Base-by-base conservation (phyloP, 2,113 vertebrate species). In the Cochlearius cochlearius region DNA sequence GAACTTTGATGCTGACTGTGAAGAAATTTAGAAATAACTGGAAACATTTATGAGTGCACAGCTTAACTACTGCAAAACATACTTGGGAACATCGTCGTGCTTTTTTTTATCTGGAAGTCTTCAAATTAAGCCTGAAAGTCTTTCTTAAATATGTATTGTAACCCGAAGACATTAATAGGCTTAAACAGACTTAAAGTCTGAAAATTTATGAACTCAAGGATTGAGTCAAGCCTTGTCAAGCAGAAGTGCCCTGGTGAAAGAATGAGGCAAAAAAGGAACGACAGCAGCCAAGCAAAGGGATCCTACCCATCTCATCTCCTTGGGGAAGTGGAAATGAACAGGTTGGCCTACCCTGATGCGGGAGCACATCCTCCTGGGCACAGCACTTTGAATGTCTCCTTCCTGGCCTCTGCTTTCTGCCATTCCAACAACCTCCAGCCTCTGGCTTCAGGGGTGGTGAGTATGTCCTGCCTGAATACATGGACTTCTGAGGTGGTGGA, bases 211-310 rank as follows among this genome's bases (percentile, higher is more conserved):
- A 38, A 30, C 29, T 71, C 18, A 39, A 66, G 19, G 50, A 50
- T 5, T 13, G 9, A 68, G 50, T 60, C 19, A 66, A 80, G 4
- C 21, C 15, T 71, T 87, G 25, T 71, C 23, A 77, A 87, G 15
- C 11, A 50, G 36, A 91, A 85, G 5, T 55, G 17, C 6, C 7
- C 9, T 29, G 7, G 21, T 49, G 41, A 53, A 83, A 76, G 19
- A 29, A 21, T 5, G 1, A 34, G 5, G 5, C 47, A 10, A 43
- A 72, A 74, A 86, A 43, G 0, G 5, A 86, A 58, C 1, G 2
- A 16, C 4, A 84, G 27, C n/a, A 80, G 43, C 45, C 34, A 88
- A 68, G 34, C 14, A 63, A 43, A 59, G 20, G 36, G 5, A 60
- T 49, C 18, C 23, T 79, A 16, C 36, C 39, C 5, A 34, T 15